phyloP scores from a whole-genome alignment of 2,888 invertebrate species.

The Pteria penguin region DNA sequence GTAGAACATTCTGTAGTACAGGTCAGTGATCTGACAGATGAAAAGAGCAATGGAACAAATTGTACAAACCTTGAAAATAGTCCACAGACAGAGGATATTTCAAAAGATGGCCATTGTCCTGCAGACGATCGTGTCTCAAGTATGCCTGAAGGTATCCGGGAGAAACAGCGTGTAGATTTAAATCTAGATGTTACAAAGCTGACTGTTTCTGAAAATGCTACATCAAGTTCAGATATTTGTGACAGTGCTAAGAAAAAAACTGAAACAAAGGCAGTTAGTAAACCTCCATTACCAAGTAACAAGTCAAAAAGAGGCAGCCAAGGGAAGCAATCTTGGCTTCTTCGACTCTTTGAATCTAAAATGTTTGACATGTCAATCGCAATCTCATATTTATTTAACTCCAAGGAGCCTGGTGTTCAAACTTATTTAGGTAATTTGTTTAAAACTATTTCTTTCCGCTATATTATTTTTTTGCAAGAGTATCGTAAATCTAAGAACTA shows the following conservation, averaged over 20 bases:
- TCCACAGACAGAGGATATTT: background rate
- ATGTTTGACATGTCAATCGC: constrained; percentile 99
- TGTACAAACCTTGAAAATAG: constrained; percentile 1
- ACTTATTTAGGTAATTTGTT: constrained; percentile 91
- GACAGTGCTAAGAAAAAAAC: background rate
- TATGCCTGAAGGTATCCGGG: too few relatives aligned
- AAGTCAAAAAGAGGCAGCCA: constrained; percentile 48
- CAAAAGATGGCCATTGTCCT: background rate
- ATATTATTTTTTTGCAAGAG: too few relatives aligned
- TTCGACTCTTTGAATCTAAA: constrained; percentile 97
- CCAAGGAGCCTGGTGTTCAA: constrained; percentile 98
- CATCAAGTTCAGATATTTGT: too few relatives aligned
- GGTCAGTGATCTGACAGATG: constrained; percentile 12
- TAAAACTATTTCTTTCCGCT: background rate
- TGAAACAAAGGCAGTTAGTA: constrained; percentile 16
- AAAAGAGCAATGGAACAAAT: background rate
- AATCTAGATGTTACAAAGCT: background rate
- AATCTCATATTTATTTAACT: constrained; percentile 97
- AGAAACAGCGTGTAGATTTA: background rate
- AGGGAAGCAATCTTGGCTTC: constrained; percentile 82
- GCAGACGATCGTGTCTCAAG: background rate
- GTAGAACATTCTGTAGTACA: constrained; percentile 56
- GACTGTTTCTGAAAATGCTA: constrained; percentile 21
- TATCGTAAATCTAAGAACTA: too few relatives aligned
- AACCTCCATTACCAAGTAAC: constrained; percentile 52